Evolutionary conservation across 2,113 vertebrate species (phyloP).

Genomic region (rat (Rattus norvegicus)): GRCr8 NC_086019.1:50993501-50994000

Average conservation of each 20-base stretch:
- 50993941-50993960: background rate
- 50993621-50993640: no score
- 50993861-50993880: background rate
- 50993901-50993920: background rate
- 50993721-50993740: background rate
- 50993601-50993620: no score
- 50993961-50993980: background rate
- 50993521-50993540: no score
- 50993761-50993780: background rate
- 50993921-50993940: background rate
- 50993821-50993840: background rate
- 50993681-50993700: background rate
- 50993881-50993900: background rate
- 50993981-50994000: background rate
- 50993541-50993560: no score
- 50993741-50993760: background rate
- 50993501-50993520: no score
- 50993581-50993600: no score
- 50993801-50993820: background rate
- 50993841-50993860: background rate
- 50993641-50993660: no score
- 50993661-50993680: no score
- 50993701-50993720: background rate
- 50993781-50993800: background rate
- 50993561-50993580: no score